Base-by-base conservation (phyloP, 2,888 invertebrate genomes). In the Gortyna flavago region DNA sequence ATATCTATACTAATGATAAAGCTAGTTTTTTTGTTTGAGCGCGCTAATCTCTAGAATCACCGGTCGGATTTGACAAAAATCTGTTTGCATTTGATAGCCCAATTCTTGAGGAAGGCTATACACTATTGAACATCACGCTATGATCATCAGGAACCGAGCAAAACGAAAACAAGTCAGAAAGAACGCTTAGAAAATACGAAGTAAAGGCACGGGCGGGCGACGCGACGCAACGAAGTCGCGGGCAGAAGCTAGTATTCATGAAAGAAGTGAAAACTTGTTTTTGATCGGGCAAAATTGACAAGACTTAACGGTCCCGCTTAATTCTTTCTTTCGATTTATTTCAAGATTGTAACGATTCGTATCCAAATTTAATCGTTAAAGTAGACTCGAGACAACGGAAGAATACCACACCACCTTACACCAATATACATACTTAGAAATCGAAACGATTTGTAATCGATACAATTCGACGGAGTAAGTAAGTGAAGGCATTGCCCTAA, bases 271-370 rank as follows among this genome's bases (percentile, higher is more conserved):
- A 75, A 71, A 64, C 80, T 57, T 2, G 72, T 83, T 79, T 61
- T 5, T 11, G 4, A 18, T 61, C 16, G 18, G 62, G 8, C 32
- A 48, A 68, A 67, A 68, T 48, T 64, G 62, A 57, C 68, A 80
- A 64, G 13, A 38, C 21, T 75, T 57, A 68, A 79, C 32, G 38
- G 29, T 1, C 7, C n/a, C 38, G 8, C 16, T 75, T 74, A 73
- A 80, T 80, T n/a, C n/a, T n/a, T 75, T 66, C 41, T 44, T 66
- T 29, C 54, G 44, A 71, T 71, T 71, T 64, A 71, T 64, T 80
- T 51, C 32, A 68, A 48, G 64, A 51, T 57, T 48, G 38, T 48
- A 41, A 71, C 48, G 75, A 69, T 35, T 80, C 81, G 51, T 41
- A 65, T 69, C 35, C 35, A 76, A 81, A 65, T 75, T 65, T 51